Evolutionary conservation across 2,888 invertebrate genomes (phyloP), one percentile per base, ranked within the genome.

Genomic region (Caenorhabditis becei): DNA sequence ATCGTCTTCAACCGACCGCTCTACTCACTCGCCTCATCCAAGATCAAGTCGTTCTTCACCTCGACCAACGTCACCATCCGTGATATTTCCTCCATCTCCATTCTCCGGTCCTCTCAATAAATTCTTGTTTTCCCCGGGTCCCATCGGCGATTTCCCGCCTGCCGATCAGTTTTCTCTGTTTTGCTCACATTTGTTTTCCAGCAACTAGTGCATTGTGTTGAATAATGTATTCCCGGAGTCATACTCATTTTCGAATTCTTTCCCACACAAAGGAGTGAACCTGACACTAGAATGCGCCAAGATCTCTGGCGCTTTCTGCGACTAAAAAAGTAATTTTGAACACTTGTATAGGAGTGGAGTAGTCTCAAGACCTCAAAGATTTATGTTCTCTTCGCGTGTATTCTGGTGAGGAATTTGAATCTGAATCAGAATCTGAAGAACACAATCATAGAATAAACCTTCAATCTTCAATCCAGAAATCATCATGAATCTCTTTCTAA

Each of bases 1-100:
- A 35, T 78, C 37, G 11, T 72, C 24, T 72, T 71, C 47, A 78
- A 78, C 26, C 47, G 58, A n/a, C 71, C 78, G 2, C 41, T 78
- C 20, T 74, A 47, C 41, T 65, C 58, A 8, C 32, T 63, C 0
- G 59, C 59, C 26, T n/a, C 16, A 16, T 41, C 49, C 28, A 35
- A 14, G 23, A 66, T 74, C n/a, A 28, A 35, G 18, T 16, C 32
- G 5, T 0, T 72, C 10, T 72, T 63, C 49, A 41, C 56, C 10
- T n/a, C 63, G 1, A 63, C 54, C 32, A 72, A 72, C 26, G 56
- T 72, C 5, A 20, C 54, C 11, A 3, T 72, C 11, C 63, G 72
- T 11, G 72, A 72, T 28, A 44, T 56, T 18, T 72, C 72, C 10
- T 72, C 63, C 32, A 35, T 72, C 26, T 63, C 72, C 23, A 63